phyloP scores from a whole-genome alignment of 2,797 vertebrate genomes.

The Syncerus caffer region DNA sequence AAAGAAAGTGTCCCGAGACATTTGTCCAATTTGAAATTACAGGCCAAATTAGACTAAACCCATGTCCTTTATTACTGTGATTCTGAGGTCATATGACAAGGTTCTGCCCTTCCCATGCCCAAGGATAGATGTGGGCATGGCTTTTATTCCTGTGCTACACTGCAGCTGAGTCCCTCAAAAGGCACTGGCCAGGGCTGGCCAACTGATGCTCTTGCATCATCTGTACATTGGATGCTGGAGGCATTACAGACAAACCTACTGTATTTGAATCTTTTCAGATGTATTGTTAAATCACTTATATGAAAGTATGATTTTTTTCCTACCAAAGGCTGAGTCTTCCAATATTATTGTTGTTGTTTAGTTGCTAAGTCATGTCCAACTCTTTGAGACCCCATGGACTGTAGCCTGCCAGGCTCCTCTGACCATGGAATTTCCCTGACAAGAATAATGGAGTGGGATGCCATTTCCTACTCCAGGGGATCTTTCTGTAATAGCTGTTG shows the following conservation, averaged over 20 bases:
- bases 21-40: conserved; percentile 70
- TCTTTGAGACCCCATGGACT: neutral
- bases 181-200: neutral
- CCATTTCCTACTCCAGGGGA: neutral
- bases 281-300: neutral
- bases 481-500: neutral
- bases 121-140: conserved; percentile 34
- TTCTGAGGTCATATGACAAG: conserved; percentile 73
- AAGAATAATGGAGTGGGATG: neutral
- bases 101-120: conserved; percentile 39
- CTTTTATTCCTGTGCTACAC: neutral
- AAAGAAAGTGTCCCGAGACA: conserved; percentile 48
- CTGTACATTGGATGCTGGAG: neutral
- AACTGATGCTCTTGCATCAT: neutral
- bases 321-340: neutral
- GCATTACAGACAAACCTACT: neutral
- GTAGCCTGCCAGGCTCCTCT: neutral
- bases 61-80: conserved; percentile 75
- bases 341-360: neutral
- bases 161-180: neutral
- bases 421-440: neutral
- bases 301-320: neutral
- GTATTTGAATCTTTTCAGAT: neutral
- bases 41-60: conserved; percentile 68
- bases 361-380: neutral